A percentile compares a stretch with the other conserved stretches of the same genome.
These are phyloP conservation scores for Mugil cephalus DNA, from an alignment of 2,113 vertebrate species.

Conservation along the genomic window DNA sequence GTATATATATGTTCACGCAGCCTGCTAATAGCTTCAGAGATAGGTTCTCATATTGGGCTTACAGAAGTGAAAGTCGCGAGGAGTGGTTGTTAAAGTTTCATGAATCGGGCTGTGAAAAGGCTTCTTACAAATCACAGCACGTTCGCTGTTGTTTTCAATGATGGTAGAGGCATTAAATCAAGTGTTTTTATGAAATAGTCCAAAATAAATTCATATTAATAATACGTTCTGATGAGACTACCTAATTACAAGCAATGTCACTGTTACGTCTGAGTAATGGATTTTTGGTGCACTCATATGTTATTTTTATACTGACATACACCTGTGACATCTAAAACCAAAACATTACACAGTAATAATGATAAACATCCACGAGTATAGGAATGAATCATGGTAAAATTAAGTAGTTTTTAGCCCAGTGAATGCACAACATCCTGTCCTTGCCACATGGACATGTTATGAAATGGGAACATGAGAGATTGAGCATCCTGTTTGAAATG, in stretches of 20 bases:
- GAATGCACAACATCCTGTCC: constrained; percentile 46
- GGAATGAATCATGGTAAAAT: neutral
- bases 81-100: constrained; percentile 43
- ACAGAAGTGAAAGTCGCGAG: constrained; percentile 15
- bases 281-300: neutral
- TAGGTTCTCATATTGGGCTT: constrained; percentile 1
- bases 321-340: neutral
- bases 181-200: neutral
- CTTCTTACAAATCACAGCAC: constrained; percentile 30
- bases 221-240: neutral
- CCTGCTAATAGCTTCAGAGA: neutral
- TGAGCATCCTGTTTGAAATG: constrained; percentile 63
- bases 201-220: neutral
- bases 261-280: neutral
- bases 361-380: neutral
- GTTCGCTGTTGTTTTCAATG: constrained; percentile 21
- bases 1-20: neutral
- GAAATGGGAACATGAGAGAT: constrained; percentile 56
- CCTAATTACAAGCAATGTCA: neutral
- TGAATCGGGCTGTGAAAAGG: constrained; percentile 27
- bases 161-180: neutral
- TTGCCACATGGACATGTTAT: constrained; percentile 43
- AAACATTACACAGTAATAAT: neutral
- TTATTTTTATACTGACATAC: no score
- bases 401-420: constrained; percentile 44